Evolutionary conservation across 2,113 vertebrate genomes (phyloP).

Genomic region (Thryonomys swinderianus): DNA sequence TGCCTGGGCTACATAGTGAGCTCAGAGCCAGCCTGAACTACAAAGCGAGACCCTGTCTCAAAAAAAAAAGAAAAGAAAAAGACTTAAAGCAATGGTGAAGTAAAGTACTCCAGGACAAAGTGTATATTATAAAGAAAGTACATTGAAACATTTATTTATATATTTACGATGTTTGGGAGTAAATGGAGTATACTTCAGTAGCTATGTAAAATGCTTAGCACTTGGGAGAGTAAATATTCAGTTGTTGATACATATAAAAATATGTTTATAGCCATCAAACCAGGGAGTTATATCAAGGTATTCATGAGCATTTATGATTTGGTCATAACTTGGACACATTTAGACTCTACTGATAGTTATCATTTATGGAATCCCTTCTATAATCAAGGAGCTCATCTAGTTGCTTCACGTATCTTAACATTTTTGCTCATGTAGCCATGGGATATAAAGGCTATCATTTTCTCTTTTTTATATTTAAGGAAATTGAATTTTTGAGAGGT

Average conservation of each 20-base stretch:
- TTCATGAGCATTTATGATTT: background rate
- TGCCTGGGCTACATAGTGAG: too few species aligned
- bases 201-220: background rate
- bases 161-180: background rate
- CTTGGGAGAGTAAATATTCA: background rate
- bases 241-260: background rate
- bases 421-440: background rate
- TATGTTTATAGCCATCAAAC: background rate
- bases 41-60: too few species aligned
- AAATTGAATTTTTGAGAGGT: conserved; percentile 1
- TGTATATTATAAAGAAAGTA: background rate
- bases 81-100: background rate
- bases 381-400: background rate
- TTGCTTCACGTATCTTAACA: background rate
- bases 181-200: background rate
- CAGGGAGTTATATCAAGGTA: background rate
- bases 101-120: background rate
- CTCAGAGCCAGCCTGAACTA: too few species aligned
- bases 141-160: background rate
- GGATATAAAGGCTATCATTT: background rate
- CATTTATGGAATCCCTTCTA: background rate
- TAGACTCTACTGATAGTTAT: background rate
- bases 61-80: too few species aligned
- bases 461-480: background rate
- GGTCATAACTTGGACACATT: background rate